phyloP scores from a whole-genome alignment of 2,113 vertebrate species.

The Dolichallabes microphthalmus region DNA sequence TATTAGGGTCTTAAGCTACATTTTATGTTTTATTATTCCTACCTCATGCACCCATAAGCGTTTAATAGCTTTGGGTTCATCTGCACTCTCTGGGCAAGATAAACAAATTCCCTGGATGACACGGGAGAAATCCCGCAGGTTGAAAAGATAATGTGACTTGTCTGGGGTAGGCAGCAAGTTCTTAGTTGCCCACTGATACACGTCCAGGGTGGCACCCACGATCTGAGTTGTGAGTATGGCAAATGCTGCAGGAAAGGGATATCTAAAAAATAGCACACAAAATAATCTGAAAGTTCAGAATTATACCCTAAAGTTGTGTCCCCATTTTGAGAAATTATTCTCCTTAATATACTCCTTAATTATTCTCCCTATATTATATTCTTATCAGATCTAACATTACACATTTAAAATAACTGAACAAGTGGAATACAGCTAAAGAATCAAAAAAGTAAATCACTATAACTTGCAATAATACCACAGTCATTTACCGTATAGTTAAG shows the following conservation, averaged over 20 bases:
- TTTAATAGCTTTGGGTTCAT: slow-evolving; percentile 74
- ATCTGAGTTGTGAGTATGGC: slow-evolving; percentile 75
- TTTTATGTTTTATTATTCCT: slow-evolving; percentile 33
- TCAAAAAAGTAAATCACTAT: neutral
- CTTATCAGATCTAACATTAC: neutral
- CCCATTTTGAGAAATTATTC: neutral
- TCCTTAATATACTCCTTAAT: neutral
- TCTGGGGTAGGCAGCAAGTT: slow-evolving; percentile 86
- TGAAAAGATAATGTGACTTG: slow-evolving; percentile 92
- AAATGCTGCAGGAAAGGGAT: slow-evolving; percentile 77
- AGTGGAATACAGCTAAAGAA: neutral
- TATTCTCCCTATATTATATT: no score
- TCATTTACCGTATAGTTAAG: slow-evolving; percentile 74
- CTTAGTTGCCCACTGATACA: slow-evolving; percentile 85
- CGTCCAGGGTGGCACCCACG: slow-evolving; percentile 76
- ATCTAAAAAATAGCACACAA: slow-evolving; percentile 66
- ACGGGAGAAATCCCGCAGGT: slow-evolving; percentile 85
- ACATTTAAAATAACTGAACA: neutral
- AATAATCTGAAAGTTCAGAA: neutral
- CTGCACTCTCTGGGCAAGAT: slow-evolving; percentile 81
- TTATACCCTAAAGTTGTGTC: neutral
- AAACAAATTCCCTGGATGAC: slow-evolving; percentile 90
- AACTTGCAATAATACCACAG: neutral
- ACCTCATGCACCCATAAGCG: slow-evolving; percentile 93
- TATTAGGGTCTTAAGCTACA: neutral